Evolutionary conservation across 2,113 vertebrate genomes (phyloP), one percentile per base, ranked within the genome.

Genomic region (Sphaerodactylus townsendi): DNA sequence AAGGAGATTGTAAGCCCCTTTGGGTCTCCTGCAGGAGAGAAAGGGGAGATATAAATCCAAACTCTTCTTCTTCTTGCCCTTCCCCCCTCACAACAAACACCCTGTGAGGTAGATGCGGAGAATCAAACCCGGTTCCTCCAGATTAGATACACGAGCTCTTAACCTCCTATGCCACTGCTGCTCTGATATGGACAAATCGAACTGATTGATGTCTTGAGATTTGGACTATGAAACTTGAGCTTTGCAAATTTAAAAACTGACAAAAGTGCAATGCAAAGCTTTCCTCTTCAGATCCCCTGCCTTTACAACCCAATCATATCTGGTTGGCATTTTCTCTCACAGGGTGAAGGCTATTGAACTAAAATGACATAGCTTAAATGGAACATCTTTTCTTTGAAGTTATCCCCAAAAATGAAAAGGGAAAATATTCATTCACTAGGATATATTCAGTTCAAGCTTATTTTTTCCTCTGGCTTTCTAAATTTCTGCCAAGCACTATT

Each of bases 331-430:
- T 84, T 65, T 66, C 89, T 82, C n/a, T 76, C 64, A 56, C 33
- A 28, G 44, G 48, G 53, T 64, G 75, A 77, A 85, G 35, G 66
- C 53, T 87, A 39, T 78, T 87, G 75, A 91, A 88, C 78, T 56
- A 70, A 53, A 83, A 83, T 83, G 70, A 79, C 80, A 80, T 33
- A 46, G 75, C 71, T 76, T 70, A 70, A 41, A 71, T 53, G 81
- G 68, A 81, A 64, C 30, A 75, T 76, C 70, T 81, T 53, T 83
- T 73, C 78, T 81, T 80, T 77, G 78, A 90, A 85, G 86, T 78
- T 48, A 50, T 59, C 81, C 65, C 53, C 71, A 77, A 77, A n/a
- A 39, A 59, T 85, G 21, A 23, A 37, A 65, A 81, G 71, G 33
- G 17, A 74, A 82, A 69, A 39, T 72, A 86, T 86, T 83, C 66